Percentiles rank a stretch among this genome's conserved stretches.
These are phyloP conservation scores for Theocolax elegans DNA, from an alignment of 1,140 invertebrate genomes.

Conservation along the genomic window DNA sequence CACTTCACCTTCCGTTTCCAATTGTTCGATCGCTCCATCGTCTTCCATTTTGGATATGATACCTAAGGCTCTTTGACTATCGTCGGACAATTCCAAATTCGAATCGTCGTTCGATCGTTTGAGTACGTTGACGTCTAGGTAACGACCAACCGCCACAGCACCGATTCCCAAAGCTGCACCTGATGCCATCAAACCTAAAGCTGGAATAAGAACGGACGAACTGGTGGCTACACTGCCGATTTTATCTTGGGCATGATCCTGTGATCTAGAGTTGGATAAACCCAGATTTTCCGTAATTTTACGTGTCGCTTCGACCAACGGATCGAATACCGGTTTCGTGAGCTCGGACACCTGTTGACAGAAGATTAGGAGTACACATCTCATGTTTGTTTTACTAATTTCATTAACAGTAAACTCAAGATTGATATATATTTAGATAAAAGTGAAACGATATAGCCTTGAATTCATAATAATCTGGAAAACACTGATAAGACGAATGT, in stretches of 20 bases:
- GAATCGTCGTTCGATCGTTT: slow-evolving; percentile 61
- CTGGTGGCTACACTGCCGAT: slow-evolving; percentile 72
- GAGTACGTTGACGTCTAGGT: slow-evolving; percentile 75
- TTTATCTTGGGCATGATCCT: slow-evolving; percentile 75
- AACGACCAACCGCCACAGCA: slow-evolving; percentile 79
- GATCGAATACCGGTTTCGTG: slow-evolving; percentile 78
- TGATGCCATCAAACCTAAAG: slow-evolving; percentile 79
- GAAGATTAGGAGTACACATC: no score
- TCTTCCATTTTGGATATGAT: background rate
- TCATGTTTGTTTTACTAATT: no score
- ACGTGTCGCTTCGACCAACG: slow-evolving; percentile 79
- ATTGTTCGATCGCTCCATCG: background rate
- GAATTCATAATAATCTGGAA: no score
- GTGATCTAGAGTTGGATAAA: slow-evolving; percentile 60
- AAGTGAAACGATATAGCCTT: no score
- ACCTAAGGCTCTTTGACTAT: slow-evolving; percentile 70
- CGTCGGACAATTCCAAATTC: slow-evolving; percentile 43
- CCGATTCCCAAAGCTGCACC: slow-evolving; percentile 82
- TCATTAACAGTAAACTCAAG: no score
- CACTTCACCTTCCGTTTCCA: background rate
- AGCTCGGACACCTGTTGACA: slow-evolving; percentile 72
- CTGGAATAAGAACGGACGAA: slow-evolving; percentile 75
- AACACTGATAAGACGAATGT: no score
- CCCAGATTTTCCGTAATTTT: slow-evolving; percentile 82
- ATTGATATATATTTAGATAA: no score